phyloP scores from a whole-genome alignment of 2,113 vertebrate genomes.

The Prolemur simus region DNA sequence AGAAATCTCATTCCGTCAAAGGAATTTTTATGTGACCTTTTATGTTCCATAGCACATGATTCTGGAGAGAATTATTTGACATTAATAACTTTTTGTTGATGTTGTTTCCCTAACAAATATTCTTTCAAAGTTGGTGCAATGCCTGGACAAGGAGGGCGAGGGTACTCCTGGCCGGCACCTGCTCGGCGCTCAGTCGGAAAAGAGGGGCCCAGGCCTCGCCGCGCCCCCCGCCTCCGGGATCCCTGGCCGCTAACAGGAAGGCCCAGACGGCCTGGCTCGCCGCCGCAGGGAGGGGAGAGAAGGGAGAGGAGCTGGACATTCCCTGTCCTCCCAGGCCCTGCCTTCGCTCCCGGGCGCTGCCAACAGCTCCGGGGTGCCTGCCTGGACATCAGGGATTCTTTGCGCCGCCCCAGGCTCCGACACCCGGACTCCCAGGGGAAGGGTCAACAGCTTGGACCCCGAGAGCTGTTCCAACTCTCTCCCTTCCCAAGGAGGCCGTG shows the following conservation, averaged over 20 bases:
- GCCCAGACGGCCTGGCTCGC: rapidly evolving
- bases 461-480: not conserved
- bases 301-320: not conserved
- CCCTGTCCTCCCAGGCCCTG: not conserved
- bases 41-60: slow-evolving; percentile 27
- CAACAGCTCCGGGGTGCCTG: not conserved
- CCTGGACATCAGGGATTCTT: slow-evolving; percentile 64
- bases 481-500: not conserved
- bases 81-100: slow-evolving; percentile 65
- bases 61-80: slow-evolving; percentile 47
- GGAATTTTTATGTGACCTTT: slow-evolving; percentile 55
- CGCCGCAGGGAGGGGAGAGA: not conserved
- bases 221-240: not conserved
- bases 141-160: not conserved
- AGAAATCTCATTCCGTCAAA: slow-evolving; percentile 44
- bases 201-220: not conserved
- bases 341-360: not conserved
- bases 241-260: not conserved
- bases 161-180: not conserved
- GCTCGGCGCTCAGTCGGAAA: rapidly evolving
- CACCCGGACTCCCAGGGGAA: not conserved
- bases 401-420: not conserved
- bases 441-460: not conserved
- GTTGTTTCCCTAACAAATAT: slow-evolving; percentile 55
- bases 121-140: slow-evolving; percentile 14